Percentiles rank a stretch among this genome's conserved stretches.
These are phyloP conservation scores for Aleiodes alternator DNA, from an alignment of 2,888 invertebrate genomes.

Conservation along the genomic window DNA sequence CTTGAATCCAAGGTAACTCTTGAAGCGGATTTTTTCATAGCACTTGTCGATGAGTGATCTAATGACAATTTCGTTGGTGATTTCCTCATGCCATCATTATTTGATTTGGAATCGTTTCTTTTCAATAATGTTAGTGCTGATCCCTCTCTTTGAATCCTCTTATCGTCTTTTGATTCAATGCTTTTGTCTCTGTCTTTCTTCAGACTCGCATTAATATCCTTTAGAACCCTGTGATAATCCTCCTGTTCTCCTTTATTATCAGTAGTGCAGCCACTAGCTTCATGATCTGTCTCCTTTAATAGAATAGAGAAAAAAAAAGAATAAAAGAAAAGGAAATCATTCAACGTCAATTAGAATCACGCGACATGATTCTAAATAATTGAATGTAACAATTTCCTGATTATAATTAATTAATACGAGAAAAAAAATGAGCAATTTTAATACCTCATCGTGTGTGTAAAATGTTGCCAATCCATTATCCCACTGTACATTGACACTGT, in stretches of 20 bases:
- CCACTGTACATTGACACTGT: constrained; percentile 58
- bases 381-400: constrained; percentile 25
- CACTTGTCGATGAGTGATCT: constrained; percentile 53
- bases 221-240: constrained; percentile 64
- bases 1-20: constrained; percentile 64
- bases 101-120: constrained; percentile 60
- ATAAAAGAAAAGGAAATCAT: constrained; percentile 38
- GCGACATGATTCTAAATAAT: constrained; percentile 11
- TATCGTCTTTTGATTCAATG: constrained; percentile 57
- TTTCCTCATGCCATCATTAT: constrained; percentile 56
- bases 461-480: constrained; percentile 64
- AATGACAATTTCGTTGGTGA: constrained; percentile 56
- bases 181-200: constrained; percentile 58
- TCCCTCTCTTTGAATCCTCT: constrained; percentile 58
- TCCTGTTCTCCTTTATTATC: constrained; percentile 52
- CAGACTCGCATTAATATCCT: constrained; percentile 64
- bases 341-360: constrained; percentile 30
- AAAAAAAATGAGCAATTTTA: constrained; percentile 7
- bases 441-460: constrained; percentile 66
- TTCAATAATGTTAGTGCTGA: constrained; percentile 61
- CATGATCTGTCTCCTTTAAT: constrained; percentile 52
- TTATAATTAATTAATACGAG: constrained; percentile 11
- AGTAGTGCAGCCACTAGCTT: constrained; percentile 46
- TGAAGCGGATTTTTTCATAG: constrained; percentile 63
- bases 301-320: neutral